These are phyloP conservation scores for Siphamia tubifer DNA, from an alignment of 2,113 vertebrate genomes.

Conservation along the genomic window DNA sequence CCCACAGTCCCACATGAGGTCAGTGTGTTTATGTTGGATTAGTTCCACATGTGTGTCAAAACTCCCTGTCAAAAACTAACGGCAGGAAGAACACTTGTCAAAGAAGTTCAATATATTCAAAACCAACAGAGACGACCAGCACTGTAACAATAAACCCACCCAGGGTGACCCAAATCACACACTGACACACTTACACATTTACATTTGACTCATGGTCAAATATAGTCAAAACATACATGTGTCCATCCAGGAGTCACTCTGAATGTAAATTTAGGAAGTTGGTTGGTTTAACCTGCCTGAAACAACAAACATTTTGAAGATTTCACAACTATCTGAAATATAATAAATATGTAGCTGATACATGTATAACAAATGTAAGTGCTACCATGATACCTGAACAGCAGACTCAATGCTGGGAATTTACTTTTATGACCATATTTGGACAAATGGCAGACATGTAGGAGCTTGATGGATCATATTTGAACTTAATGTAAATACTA, in stretches of 20 bases:
- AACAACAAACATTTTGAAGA: neutral
- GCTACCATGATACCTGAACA: no score
- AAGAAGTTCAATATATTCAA: neutral
- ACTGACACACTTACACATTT: neutral
- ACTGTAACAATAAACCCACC: slow-evolving; percentile 12
- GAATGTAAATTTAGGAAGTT: neutral
- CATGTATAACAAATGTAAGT: no score
- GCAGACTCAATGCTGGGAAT: no score
- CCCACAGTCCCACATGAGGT: slow-evolving; percentile 39
- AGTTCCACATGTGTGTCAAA: slow-evolving; percentile 32
- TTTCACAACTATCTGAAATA: neutral
- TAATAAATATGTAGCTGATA: no score
- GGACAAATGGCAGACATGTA: no score
- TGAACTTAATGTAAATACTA: no score
- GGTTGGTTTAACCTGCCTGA: neutral
- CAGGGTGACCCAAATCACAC: slow-evolving; percentile 1
- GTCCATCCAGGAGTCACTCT: neutral
- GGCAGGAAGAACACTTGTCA: slow-evolving; percentile 23
- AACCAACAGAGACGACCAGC: neutral
- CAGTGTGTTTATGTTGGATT: slow-evolving; percentile 53
- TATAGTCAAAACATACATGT: neutral
- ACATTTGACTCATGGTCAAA: neutral
- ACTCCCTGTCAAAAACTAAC: neutral
- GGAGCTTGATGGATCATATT: no score
- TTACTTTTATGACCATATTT: no score